Evolutionary conservation across 2,888 invertebrate genomes (phyloP), one percentile per base, ranked within the genome.

Genomic region (Agrochola lota): DNA sequence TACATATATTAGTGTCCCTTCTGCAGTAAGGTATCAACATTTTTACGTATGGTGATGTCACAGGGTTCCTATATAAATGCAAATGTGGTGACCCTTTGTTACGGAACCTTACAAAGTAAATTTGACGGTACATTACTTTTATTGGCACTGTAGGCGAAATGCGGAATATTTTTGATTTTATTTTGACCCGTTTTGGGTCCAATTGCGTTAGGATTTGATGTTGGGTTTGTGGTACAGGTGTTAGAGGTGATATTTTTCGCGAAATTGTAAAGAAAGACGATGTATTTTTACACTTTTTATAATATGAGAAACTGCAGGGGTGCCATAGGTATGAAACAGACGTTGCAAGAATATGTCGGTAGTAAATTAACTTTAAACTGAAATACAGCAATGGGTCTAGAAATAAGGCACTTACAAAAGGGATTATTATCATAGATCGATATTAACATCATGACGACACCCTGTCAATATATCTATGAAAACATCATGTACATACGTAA

Each of bases 61-160:
- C 85, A 84, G 80, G 90, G 87, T 87, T 87, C 83, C 91, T 88
- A 92, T 92, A 92, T 92, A 93, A 91, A 92, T 92, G 92, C 93
- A 91, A 92, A 92, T 92, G 76, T 66, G 76, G 89, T 88, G 92
- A 93, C 92, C 92, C 90, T 90, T 80, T 86, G 88, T 86, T 75
- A 75, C 78, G 55, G 60, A 74, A 80, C 67, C 78, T 80, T 78
- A 74, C 84, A 78, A 85, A 88, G 88, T 79, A 85, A 86, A 88
- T 88, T 89, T 88, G 85, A 88, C 82, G 87, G 74, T 77, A 85
- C 80, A 75, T 89, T 88, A 86, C 85, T 78, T 88, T 83, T 86
- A 89, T 89, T 80, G 80, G 75, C 35, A 63, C 59, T 59, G 77
- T 67, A 71, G 66, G 76, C 69, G 68, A 77, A 79, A 83, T 74